Percentiles rank a stretch among this genome's conserved stretches.
These are phyloP conservation scores for Catharus bicknelli DNA, from an alignment of 2,113 vertebrate species.

Conservation along the genomic window DNA sequence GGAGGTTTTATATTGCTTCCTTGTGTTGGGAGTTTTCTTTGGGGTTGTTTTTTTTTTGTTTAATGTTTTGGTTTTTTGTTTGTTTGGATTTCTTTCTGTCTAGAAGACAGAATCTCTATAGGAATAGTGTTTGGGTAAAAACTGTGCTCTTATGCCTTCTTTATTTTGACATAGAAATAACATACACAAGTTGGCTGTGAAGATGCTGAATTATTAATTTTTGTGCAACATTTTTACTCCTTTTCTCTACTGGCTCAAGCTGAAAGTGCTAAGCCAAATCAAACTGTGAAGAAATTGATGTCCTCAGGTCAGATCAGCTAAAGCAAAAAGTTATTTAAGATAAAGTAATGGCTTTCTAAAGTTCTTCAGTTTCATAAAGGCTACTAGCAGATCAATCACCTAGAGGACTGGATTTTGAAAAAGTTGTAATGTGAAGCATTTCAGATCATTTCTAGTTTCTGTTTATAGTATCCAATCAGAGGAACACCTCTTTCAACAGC, in stretches of 20 bases:
- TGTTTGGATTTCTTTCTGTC: neutral
- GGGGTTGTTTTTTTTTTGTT: too few relatives aligned
- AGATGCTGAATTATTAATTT: neutral
- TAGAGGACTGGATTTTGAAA: neutral
- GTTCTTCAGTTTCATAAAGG: neutral
- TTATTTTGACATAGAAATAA: neutral
- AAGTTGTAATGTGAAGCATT: neutral
- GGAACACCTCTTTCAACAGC: neutral
- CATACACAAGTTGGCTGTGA: accelerated
- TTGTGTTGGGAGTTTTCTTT: neutral
- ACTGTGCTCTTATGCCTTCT: neutral
- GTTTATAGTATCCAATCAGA: neutral
- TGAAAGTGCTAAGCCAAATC: neutral
- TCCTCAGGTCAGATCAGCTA: neutral
- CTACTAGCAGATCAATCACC: neutral
- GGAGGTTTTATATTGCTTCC: neutral
- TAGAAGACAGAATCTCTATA: neutral
- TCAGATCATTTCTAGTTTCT: neutral
- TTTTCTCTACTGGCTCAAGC: neutral
- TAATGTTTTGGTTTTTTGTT: neutral
- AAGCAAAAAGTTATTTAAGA: neutral
- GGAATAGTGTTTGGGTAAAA: neutral
- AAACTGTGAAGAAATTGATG: neutral
- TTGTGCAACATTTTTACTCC: neutral
- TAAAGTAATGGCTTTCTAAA: neutral